Evolutionary conservation across 2,888 invertebrate genomes (phyloP), one percentile per base, ranked within the genome.

Genomic region (Nipponacmea schrenckii): DNA sequence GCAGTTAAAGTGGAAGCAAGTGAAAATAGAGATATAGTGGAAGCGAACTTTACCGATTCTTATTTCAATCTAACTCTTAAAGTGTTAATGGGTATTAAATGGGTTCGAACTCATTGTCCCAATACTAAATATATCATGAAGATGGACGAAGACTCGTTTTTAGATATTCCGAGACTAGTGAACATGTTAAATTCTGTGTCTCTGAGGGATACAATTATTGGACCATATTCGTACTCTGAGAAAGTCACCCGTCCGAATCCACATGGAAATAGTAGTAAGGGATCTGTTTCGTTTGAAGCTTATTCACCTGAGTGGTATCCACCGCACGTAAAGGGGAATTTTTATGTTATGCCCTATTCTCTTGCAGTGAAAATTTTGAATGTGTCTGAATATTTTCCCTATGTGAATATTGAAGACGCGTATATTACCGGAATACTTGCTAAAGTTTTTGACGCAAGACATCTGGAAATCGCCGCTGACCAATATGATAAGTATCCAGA

Each of bases 111-210:
- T 14, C 20, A 48, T 26, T 67, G 67, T 27, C 56, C 67, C 2
- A 26, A 50, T 8, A 50, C 67, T 17, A 46, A 67, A 26, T 67
- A 27, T 20, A 26, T 67, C 24, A 67, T 67, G 27, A 67, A 67
- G 31, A 56, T 50, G 27, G 67, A 67, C 31, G 67, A 67, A 10
- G 67, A 67, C 20, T 26, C 31, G n/a, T 67, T 67, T 20, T n/a
- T 50, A 5, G 50, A 50, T 48, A 15, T 39, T 15, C 31, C n/a
- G 39, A 65, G 24, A 24, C 12, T 56, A 24, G 56, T 56, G 24
- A 20, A 14, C 10, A 20, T 24, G 56, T 56, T 56, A 10, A 24
- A 15, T 5, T 56, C 56, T 10, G 24, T 56, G 3, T 10, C 56
- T 12, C 20, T 15, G 56, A 5, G 14, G 12, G 20, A 56, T 56